Percentiles rank a stretch among this genome's conserved stretches.
phyloP scores from a whole-genome alignment of 2,797 vertebrate genomes.

The Labroides dimidiatus region DNA sequence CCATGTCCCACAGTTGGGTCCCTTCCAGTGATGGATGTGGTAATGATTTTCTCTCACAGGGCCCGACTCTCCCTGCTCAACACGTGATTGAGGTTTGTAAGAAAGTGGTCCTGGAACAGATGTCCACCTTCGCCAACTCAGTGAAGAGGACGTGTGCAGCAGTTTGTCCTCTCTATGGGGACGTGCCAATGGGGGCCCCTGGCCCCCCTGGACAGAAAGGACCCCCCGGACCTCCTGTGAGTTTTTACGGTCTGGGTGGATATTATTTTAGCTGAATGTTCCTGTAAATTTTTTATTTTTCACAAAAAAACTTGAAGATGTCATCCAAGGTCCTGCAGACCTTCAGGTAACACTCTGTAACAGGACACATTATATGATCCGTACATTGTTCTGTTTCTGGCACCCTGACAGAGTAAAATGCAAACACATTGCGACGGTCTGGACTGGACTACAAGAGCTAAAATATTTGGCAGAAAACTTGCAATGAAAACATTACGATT shows the following conservation, averaged over 20 bases:
- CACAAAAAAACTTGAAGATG: conserved; percentile 22
- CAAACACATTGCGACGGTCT: conserved; percentile 71
- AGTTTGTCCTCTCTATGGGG: conserved; percentile 85
- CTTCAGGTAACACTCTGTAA: conserved; percentile 33
- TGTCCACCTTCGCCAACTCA: conserved; percentile 85
- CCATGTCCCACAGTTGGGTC: conserved; percentile 55
- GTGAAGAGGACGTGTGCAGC: conserved; percentile 83
- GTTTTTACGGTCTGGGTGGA: conserved; percentile 51
- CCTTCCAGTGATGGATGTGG: conserved; percentile 61
- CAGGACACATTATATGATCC: conserved; percentile 39
- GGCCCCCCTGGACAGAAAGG: conserved; percentile 80
- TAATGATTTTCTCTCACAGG: conserved; percentile 76
- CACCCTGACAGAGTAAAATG: conserved; percentile 63
- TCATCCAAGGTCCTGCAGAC: conserved; percentile 36
- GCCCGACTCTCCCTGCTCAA: conserved; percentile 79
- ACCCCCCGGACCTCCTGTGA: conserved; percentile 79
- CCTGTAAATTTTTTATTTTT: not conserved
- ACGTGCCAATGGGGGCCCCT: conserved; percentile 81
- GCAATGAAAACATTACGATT: conserved; percentile 84
- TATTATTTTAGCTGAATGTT: conserved; percentile 17
- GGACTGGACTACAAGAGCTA: conserved; percentile 63
- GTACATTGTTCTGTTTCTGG: conserved; percentile 63
- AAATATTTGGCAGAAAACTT: conserved; percentile 81
- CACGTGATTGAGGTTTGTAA: conserved; percentile 85
- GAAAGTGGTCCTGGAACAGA: conserved; percentile 85